A percentile compares a stretch with the other conserved stretches of the same genome.
These are phyloP conservation scores for Leptodirus hochenwartii DNA, from an alignment of 2,888 invertebrate species.

Conservation along the genomic window DNA sequence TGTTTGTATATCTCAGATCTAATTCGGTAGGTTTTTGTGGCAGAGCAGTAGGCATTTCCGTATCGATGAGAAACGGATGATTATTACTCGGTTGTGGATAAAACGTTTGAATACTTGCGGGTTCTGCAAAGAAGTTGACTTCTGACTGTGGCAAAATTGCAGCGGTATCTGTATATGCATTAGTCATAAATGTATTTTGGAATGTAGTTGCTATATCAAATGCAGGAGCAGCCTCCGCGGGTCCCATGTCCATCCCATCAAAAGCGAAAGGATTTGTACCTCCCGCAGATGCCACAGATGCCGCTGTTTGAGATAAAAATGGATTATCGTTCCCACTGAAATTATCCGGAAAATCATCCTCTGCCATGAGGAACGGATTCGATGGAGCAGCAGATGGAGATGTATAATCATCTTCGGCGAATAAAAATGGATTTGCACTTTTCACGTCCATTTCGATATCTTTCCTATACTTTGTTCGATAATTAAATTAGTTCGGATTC, in stretches of 20 bases:
- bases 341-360: constrained; percentile 19
- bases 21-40: constrained; percentile 28
- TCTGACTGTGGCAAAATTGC: too few species aligned
- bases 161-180: too few species aligned
- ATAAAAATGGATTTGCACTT: constrained; percentile 62
- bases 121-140: too few species aligned
- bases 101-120: too few species aligned
- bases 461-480: not conserved
- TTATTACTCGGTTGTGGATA: constrained; percentile 9
- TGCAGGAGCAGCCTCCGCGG: constrained; percentile 18
- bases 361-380: constrained; percentile 51
- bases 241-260: constrained; percentile 25
- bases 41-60: constrained; percentile 10
- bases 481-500: constrained; percentile 50
- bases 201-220: constrained; percentile 10
- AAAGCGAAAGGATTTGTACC: constrained; percentile 50
- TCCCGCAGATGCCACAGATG: constrained; percentile 17
- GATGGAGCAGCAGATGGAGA: constrained; percentile 33
- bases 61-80: constrained; percentile 25
- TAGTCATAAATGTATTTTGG: constrained; percentile 9
- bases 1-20: constrained; percentile 24
- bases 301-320: constrained; percentile 36
- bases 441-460: constrained; percentile 22
- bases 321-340: constrained; percentile 41
- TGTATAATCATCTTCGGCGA: constrained; percentile 46